Evolutionary conservation across 2,113 vertebrate genomes (phyloP).

Genomic region (Notothenia rossii): DNA sequence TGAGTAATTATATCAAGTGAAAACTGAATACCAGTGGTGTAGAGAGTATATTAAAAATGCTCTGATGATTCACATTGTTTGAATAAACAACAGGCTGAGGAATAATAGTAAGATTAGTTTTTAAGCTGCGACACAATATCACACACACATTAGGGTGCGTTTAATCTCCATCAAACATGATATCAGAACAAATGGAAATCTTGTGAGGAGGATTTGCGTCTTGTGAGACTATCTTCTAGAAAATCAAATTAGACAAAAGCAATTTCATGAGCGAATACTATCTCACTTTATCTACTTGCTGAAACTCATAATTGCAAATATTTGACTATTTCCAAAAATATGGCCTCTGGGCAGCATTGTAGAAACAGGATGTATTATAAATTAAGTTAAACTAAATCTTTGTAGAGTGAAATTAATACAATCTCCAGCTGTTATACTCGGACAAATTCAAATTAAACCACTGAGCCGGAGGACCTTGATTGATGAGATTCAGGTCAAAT

Average conservation of each 20-base stretch:
- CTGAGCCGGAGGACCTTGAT: conserved; percentile 9
- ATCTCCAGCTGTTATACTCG: background rate
- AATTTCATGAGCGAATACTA: conserved; percentile 29
- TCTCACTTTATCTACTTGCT: conserved; percentile 2
- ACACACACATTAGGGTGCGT: background rate
- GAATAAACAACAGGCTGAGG: conserved; percentile 1
- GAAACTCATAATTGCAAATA: background rate
- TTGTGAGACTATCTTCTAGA: conserved; percentile 25
- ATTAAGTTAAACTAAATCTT: conserved; percentile 2
- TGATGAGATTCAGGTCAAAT: conserved; percentile 16
- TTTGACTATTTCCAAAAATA: background rate
- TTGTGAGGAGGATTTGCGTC: conserved; percentile 1
- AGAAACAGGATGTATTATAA: background rate
- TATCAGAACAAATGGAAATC: conserved; percentile 11
- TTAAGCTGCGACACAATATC: background rate
- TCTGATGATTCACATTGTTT: conserved; percentile 2
- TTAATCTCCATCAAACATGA: conserved; percentile 26
- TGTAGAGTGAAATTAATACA: background rate
- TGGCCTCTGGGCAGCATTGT: background rate
- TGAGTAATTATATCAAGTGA: background rate
- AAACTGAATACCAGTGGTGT: background rate
- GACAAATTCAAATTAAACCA: background rate
- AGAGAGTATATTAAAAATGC: background rate
- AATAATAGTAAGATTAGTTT: conserved; percentile 4
- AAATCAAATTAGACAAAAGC: conserved; percentile 44